Base-by-base conservation (phyloP, 2,888 invertebrate genomes). In the Apotomis capreana region DNA sequence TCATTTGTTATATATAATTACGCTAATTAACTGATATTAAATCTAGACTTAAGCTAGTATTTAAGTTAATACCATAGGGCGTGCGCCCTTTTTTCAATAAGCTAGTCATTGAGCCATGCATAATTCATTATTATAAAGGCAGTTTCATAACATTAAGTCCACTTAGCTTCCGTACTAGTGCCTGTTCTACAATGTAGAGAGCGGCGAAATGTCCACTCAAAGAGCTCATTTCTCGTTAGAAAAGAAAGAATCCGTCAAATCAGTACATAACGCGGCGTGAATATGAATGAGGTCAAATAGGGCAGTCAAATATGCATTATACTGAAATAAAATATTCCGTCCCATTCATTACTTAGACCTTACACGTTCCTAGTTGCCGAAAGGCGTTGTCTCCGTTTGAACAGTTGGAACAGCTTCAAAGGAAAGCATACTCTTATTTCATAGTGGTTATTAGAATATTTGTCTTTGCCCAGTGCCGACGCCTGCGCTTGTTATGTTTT, bases 281-380 rank as follows among this genome's bases (percentile, higher is more conserved):
- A 93, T 93, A 92, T 89, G 76, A 92, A 92, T 92, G 91, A 92
- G 92, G 91, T 91, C 89, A 90, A 89, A 89, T 88, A 87, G 89
- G 90, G 91, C 89, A 90, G 86, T 87, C 86, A 88, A 89, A 89
- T 86, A 87, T 78, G 81, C 84, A 89, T 90, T 91, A 90, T 91
- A 87, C 87, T 83, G 86, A 89, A 92, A 92, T 91, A 91, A 92
- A 92, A 91, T 92, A 93, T 92, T 92, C 92, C 84, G 85, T 83
- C 84, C 90, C 90, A 91, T 93, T 91, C 91, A 91, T 87, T 87
- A 87, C 85, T 78, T 82, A 83, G 80, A 87, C 82, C 80, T 82
- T 83, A 84, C 83, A 83, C 81, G 83, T 87, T 86, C 85, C 79
- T 54, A 52, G 40, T 84, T 78, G 87, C 87, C 90, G 87, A 91